These are phyloP conservation scores for Noctua comes DNA, from an alignment of 2,888 invertebrate species.

Conservation along the genomic window DNA sequence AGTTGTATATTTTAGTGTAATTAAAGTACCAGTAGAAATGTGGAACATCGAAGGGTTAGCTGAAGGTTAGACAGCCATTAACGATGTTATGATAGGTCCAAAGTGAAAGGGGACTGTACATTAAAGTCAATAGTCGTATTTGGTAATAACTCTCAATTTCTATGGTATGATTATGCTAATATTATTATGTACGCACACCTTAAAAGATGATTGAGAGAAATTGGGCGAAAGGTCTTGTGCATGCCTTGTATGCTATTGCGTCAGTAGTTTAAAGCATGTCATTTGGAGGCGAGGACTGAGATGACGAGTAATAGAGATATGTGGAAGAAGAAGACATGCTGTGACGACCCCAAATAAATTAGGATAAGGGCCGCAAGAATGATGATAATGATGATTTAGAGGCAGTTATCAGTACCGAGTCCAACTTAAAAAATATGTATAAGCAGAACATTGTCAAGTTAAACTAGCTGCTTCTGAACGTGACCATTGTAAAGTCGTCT, in stretches of 20 bases:
- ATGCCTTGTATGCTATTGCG: neutral
- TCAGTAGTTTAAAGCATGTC: neutral
- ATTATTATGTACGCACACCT: constrained; percentile 2
- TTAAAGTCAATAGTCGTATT: constrained; percentile 41
- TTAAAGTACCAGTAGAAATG: constrained; percentile 34
- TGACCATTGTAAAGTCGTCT: constrained; percentile 4
- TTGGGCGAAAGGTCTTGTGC: neutral
- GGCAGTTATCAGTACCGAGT: neutral
- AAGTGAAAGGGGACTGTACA: constrained; percentile 48
- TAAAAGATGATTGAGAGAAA: constrained; percentile 27
- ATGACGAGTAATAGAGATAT: no score
- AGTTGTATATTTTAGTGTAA: constrained; percentile 35
- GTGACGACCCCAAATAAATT: no score
- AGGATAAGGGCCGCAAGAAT: no score
- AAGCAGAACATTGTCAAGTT: neutral
- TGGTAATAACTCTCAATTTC: constrained; percentile 44
- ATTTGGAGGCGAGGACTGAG: neutral
- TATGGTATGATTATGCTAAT: constrained; percentile 27
- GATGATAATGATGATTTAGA: neutral
- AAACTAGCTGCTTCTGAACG: constrained; percentile 1
- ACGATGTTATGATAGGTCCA: constrained; percentile 42
- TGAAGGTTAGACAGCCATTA: constrained; percentile 33
- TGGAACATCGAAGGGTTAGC: constrained; percentile 37
- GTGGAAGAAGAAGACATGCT: no score
- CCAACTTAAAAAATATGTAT: no score